These are phyloP conservation scores for Glaucopsyche alexis DNA, from an alignment of 2,888 invertebrate species.

Conservation along the genomic window DNA sequence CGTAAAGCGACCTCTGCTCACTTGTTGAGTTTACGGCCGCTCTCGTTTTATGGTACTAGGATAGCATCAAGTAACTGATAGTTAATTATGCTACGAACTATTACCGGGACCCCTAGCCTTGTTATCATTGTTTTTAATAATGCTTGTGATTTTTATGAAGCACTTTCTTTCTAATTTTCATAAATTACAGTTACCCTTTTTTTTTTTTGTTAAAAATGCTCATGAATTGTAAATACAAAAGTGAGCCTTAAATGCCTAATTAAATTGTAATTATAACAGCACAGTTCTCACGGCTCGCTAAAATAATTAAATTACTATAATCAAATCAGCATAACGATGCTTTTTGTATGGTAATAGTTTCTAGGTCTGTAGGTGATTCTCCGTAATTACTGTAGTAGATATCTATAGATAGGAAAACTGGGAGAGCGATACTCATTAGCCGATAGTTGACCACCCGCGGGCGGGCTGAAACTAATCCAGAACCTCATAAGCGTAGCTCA, in stretches of 20 bases:
- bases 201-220: constrained; percentile 6
- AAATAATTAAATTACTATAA: not conserved
- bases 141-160: not conserved
- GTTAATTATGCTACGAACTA: constrained; percentile 27
- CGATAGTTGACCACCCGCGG: not conserved
- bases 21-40: constrained; percentile 67
- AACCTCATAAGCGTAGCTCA: constrained; percentile 26
- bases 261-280: not conserved
- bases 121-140: not conserved
- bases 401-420: not conserved
- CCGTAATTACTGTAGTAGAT: constrained; percentile 3
- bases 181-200: not conserved
- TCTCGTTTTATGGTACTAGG: constrained; percentile 34
- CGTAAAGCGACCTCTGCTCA: constrained; percentile 71
- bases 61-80: constrained; percentile 27
- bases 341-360: constrained; percentile 11
- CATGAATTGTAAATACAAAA: not conserved
- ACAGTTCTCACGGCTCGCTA: not conserved
- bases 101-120: not conserved
- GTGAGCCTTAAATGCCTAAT: not conserved
- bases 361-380: constrained; percentile 2
- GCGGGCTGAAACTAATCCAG: constrained; percentile 13
- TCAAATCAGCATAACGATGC: constrained; percentile 10
- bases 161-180: not conserved
- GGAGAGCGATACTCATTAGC: constrained; percentile 10